Evolutionary conservation across 2,888 invertebrate species (phyloP).

Genomic region (Eurytoma adleriae): DNA sequence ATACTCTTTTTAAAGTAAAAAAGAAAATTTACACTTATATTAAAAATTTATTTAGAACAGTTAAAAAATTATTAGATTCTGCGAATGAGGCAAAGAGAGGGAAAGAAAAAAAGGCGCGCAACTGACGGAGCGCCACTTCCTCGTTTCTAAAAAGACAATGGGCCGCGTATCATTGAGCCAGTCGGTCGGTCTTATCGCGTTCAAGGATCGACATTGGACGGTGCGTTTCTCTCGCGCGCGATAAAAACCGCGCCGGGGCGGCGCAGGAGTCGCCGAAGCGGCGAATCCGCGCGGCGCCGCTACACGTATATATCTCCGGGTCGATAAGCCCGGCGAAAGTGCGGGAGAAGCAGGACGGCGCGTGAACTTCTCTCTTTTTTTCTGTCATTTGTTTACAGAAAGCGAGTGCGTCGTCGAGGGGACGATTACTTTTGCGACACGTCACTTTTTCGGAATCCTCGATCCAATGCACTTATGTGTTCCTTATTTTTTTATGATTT

Average conservation of each 20-base stretch:
- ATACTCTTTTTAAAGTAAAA: no score
- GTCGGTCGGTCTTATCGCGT: conserved; percentile 40
- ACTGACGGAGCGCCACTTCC: conserved; percentile 19
- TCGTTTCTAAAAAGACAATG: conserved; percentile 38
- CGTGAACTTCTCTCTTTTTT: neutral
- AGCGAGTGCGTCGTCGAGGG: conserved; percentile 1
- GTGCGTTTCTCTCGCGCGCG: conserved; percentile 16
- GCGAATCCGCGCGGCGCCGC: no score
- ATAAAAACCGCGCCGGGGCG: neutral
- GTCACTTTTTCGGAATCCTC: conserved; percentile 23
- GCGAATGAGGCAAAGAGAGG: neutral
- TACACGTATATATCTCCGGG: neutral
- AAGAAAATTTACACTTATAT: no score
- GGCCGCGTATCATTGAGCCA: conserved; percentile 46
- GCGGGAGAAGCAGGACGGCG: neutral
- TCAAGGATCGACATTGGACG: conserved; percentile 53
- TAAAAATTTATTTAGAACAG: no score
- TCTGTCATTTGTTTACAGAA: conserved; percentile 27
- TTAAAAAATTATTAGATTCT: neutral
- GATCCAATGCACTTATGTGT: neutral
- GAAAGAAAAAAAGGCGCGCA: neutral
- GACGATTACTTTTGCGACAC: conserved; percentile 11
- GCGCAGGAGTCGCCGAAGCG: neutral
- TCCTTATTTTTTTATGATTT: no score
- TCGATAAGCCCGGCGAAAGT: neutral